These are phyloP conservation scores for Chrysopa pallens DNA, from an alignment of 1,140 invertebrate genomes.

Conservation along the genomic window DNA sequence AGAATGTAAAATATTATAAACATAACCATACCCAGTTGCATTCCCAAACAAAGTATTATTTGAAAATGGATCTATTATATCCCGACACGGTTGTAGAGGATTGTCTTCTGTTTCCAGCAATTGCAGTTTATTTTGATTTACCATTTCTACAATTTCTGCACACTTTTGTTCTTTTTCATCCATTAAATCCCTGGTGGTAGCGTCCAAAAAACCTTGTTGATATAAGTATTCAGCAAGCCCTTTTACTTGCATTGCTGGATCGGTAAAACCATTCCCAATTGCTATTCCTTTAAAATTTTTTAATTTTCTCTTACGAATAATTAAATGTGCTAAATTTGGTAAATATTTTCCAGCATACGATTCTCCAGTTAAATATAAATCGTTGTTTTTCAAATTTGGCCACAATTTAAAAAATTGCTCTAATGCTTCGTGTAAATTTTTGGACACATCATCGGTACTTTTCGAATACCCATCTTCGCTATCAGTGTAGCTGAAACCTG, in stretches of 20 bases:
- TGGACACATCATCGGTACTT: slow-evolving; percentile 45
- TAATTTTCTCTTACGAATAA: slow-evolving; percentile 43
- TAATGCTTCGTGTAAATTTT: slow-evolving; percentile 43
- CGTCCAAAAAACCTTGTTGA: slow-evolving; percentile 60
- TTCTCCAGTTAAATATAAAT: slow-evolving; percentile 69
- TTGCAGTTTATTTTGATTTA: no score
- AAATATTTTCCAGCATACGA: slow-evolving; percentile 78
- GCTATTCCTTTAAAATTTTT: slow-evolving; percentile 55
- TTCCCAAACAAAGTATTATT: slow-evolving; percentile 41
- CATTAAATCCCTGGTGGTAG: slow-evolving; percentile 39
- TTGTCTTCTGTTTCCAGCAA: slow-evolving; percentile 41
- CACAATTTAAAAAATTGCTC: slow-evolving; percentile 59
- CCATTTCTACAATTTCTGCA: slow-evolving; percentile 17
- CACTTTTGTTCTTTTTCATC: slow-evolving; percentile 35
- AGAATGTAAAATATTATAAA: slow-evolving; percentile 60
- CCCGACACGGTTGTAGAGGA: slow-evolving; percentile 21
- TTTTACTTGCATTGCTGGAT: slow-evolving; percentile 58
- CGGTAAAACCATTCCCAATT: slow-evolving; percentile 72
- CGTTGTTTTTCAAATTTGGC: slow-evolving; percentile 38
- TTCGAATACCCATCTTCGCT: slow-evolving; percentile 38
- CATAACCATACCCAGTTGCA: slow-evolving; percentile 56
- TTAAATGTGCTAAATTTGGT: slow-evolving; percentile 54
- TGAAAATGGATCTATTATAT: background rate
- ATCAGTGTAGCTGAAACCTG: slow-evolving; percentile 58
- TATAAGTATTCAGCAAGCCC: slow-evolving; percentile 64